Percentiles rank a stretch among this genome's conserved stretches.
These are phyloP conservation scores for Falco concolor DNA, from an alignment of 2,797 vertebrate species.

Conservation along the genomic window DNA sequence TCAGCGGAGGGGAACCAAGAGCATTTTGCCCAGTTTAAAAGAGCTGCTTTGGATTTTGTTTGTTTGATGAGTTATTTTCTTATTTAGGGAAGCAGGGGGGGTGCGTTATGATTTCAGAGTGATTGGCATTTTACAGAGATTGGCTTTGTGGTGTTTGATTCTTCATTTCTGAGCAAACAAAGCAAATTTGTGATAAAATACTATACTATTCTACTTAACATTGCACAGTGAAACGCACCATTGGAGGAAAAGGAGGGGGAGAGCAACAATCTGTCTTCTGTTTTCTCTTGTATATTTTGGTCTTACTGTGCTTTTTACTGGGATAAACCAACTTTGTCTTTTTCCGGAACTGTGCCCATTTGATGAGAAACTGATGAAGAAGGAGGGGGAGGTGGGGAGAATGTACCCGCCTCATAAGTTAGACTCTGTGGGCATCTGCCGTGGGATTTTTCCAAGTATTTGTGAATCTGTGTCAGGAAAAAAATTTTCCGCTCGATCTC, in stretches of 20 bases:
- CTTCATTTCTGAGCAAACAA: neutral
- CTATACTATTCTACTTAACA: neutral
- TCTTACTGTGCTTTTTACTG: neutral
- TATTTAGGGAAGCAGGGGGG: neutral
- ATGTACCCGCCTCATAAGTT: neutral
- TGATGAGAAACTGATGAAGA: neutral
- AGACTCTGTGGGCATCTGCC: neutral
- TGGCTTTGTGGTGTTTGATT: neutral
- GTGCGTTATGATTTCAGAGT: neutral
- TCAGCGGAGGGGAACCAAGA: neutral
- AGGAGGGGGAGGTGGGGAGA: rapidly evolving
- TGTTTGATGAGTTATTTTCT: neutral
- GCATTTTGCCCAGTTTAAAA: neutral
- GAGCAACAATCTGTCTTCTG: neutral
- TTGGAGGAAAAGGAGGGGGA: neutral
- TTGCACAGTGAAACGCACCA: neutral
- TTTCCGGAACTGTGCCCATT: neutral
- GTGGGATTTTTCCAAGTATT: neutral
- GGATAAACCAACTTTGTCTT: neutral
- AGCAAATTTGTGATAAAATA: neutral
- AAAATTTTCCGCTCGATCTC: neutral
- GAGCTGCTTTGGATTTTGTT: constrained; percentile 8
- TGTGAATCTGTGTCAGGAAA: neutral
- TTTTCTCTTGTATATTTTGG: neutral
- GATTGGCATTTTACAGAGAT: neutral